Evolutionary conservation across 2,113 vertebrate species (phyloP), one percentile per base, ranked within the genome.

Genomic region (Eupsittula cactorum): DNA sequence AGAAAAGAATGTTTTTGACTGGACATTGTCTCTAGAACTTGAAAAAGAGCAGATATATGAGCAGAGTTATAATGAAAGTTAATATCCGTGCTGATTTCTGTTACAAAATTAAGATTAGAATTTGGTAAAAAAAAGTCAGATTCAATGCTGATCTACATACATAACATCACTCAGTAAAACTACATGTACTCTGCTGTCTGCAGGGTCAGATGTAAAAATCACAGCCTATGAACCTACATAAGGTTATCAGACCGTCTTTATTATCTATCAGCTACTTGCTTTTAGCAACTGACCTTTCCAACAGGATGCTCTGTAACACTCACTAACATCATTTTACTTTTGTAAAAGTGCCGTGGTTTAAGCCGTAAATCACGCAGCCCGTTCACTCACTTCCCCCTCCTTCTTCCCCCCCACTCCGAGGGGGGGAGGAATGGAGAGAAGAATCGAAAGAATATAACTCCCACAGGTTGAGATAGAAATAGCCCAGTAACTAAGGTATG

Each of bases 1-100:
- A 46, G 10, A 49, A 46, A 69, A 41, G 7, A 39, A 44, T 13
- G 13, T 35, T 82, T 79, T 5, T 14, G 21, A 33, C 24, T 39
- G 16, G 11, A 31, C 9, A 6, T 18, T 1, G 0, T 11, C n/a
- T 24, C 10, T 47, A 46, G 14, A 11, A 27, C 15, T 23, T 50
- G 11, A 46, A n/a, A 42, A 35, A 3, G 10, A 60, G 6, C 7
- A 18, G 8, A 35, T 67, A 44, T 2, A 62, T 8, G 9, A 67
- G 14, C 28, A 76, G 33, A 57, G 18, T 37, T 10, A 41, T 9
- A 31, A 39, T 7, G 17, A 10, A 2, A 13, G 14, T 57, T 50
- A 24, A 4, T 7, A 28, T 13, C 28, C 27, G 18, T 18, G 23
- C 5, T 29, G 24, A 13, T 47, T 80, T 60, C 11, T 68, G 28